phyloP scores from a whole-genome alignment of 2,797 vertebrate genomes.

The Rhinichthys osculus region DNA sequence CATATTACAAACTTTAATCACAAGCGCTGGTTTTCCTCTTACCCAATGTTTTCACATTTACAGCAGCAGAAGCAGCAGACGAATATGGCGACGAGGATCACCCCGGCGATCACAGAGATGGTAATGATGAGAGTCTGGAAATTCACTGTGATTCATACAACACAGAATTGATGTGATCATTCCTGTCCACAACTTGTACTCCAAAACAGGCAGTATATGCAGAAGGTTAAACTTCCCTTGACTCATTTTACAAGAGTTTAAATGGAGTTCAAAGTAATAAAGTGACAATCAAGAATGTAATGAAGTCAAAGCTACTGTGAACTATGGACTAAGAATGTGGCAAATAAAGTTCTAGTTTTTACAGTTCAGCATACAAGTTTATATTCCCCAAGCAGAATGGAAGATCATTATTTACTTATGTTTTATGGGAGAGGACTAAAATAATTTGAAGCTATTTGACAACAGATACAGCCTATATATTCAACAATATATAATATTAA shows the following conservation, averaged over 20 bases:
- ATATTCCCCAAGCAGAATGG: neutral
- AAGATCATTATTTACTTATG: neutral
- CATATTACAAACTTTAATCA: neutral
- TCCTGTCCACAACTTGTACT: neutral
- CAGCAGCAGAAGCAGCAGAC: constrained; percentile 87
- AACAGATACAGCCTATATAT: neutral
- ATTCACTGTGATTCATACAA: constrained; percentile 80
- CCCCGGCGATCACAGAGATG: constrained; percentile 84
- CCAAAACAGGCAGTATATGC: neutral
- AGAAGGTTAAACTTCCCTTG: neutral
- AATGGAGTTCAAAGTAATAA: neutral
- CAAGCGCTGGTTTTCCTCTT: constrained; percentile 61
- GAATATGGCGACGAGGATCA: constrained; percentile 78
- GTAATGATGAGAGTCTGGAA: constrained; percentile 92
- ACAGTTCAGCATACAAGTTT: neutral
- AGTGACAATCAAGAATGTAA: neutral
- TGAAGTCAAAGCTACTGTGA: neutral
- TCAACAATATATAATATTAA: neutral
- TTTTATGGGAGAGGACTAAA: neutral
- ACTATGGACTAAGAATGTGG: neutral
- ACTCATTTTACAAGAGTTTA: neutral
- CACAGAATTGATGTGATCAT: neutral
- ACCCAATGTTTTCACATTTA: constrained; percentile 81
- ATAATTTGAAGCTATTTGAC: neutral
- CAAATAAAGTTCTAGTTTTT: neutral